Evolutionary conservation across 2,888 invertebrate genomes (phyloP), one percentile per base, ranked within the genome.

Genomic region (Digitonthophagus gazella): DNA sequence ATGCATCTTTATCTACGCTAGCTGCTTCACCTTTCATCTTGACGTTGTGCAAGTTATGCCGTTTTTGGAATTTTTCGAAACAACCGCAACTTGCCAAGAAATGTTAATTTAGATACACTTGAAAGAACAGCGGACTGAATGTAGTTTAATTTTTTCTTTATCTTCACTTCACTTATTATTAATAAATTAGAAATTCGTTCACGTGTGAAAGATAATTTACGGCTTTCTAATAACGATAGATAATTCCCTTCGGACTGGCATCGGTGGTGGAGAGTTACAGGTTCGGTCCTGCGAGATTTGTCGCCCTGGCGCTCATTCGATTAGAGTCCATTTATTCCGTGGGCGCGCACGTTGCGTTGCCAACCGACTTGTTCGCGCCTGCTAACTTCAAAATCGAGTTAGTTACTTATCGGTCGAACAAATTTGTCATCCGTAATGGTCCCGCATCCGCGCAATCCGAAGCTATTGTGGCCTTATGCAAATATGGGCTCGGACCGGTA

Each of bases 381-480:
- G 18, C 19, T 20, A 19, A 61, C 61, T 61, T 61, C 20, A 61
- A 61, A 61, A 61, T 61, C 61, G 61, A 61, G 61, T 61, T 61
- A 61, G 61, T 61, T 61, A 44, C 28, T 44, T 44, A 61, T 61
- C 20, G 61, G 61, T 20, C 19, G 61, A 18, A 18, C 61, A 61
- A 61, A 61, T 61, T 61, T 61, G 61, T 61, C 61, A 14, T n/a
- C 61, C 19, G 61, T 61, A 61, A 61, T 19, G 61, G 61, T 61
- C 61, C 19, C 18, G 19, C 20, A 20, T 15, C 20, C 61, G 61
- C 61, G 19, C 20, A 61, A 61, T 19, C 61, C 18, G 19, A 20
- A 61, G 19, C 61, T 18, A 61, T 61, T 61, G 61, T 61, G 61
- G 61, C 20, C 61, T 18, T 61, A 61, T 61, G 61, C 61, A 61